phyloP scores from a whole-genome alignment of 2,888 invertebrate species.

The Caenorhabditis zanzibari region DNA sequence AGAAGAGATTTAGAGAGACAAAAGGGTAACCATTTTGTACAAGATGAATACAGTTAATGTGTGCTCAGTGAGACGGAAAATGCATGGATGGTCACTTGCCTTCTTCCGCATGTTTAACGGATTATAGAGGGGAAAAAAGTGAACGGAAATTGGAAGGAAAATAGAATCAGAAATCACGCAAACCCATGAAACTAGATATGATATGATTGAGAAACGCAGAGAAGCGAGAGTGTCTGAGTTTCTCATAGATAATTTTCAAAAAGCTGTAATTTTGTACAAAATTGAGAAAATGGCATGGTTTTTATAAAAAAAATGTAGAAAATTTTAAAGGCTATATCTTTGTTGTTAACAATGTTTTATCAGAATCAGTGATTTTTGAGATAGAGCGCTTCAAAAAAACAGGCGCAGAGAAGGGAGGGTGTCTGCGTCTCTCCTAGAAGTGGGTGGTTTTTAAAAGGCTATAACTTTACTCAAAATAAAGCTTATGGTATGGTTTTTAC shows the following conservation, averaged over 20 bases:
- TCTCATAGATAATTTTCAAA: background rate
- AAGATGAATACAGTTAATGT: constrained; percentile 3
- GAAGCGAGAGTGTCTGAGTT: background rate
- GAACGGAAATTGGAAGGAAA: background rate
- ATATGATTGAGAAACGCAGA: background rate
- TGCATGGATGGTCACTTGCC: background rate
- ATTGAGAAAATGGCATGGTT: background rate
- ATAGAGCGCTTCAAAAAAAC: background rate
- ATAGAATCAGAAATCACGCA: too few relatives aligned
- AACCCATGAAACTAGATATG: background rate
- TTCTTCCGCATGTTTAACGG: constrained; percentile 9
- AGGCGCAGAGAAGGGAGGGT: too few relatives aligned
- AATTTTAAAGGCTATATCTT: constrained; percentile 3
- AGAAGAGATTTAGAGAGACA: constrained; percentile 26
- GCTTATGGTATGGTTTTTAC: too few relatives aligned
- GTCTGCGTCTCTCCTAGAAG: too few relatives aligned
- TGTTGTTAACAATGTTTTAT: background rate
- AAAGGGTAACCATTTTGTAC: background rate
- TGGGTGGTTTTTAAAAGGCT: too few relatives aligned
- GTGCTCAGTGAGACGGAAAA: constrained; percentile 47
- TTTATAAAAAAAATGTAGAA: constrained; percentile 3
- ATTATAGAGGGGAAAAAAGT: background rate
- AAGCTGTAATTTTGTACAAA: background rate
- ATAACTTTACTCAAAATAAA: too few relatives aligned
- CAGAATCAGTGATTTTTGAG: background rate